Evolutionary conservation across 1,140 invertebrate genomes (phyloP).

Genomic region (Drosophila mauritiana): DNA sequence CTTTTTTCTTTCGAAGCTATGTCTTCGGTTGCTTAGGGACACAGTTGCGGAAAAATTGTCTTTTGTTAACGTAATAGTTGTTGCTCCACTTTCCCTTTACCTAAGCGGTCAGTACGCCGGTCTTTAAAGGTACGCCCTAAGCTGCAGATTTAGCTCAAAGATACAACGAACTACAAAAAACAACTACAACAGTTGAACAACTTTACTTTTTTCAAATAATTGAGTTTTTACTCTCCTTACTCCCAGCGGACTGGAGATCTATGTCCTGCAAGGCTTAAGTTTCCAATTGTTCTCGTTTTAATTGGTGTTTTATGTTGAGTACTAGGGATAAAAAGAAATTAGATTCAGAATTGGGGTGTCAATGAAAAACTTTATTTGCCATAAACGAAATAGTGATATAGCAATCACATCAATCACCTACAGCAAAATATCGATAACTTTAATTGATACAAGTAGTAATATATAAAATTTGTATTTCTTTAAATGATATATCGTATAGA

Average conservation of each 20-base stretch:
- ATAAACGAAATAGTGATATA: slow-evolving; percentile 4
- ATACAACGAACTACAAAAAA: neutral
- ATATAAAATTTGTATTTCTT: too few species aligned
- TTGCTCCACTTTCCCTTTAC: slow-evolving; percentile 39
- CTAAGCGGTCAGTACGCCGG: slow-evolving; percentile 11
- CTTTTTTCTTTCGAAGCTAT: too few species aligned
- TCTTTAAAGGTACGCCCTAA: slow-evolving; percentile 10
- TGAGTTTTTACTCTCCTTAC: slow-evolving; percentile 59
- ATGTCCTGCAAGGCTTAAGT: neutral
- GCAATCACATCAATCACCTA: slow-evolving; percentile 5
- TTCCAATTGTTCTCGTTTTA: slow-evolving; percentile 55
- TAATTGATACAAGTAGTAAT: too few species aligned
- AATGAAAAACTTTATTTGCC: slow-evolving; percentile 15
- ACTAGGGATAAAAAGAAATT: neutral
- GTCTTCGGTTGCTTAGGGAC: neutral
- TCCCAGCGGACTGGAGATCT: slow-evolving; percentile 1
- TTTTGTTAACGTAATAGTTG: slow-evolving; percentile 30
- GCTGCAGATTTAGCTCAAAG: slow-evolving; percentile 21
- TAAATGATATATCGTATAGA: too few species aligned
- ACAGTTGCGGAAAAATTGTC: slow-evolving; percentile 22
- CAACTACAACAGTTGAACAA: neutral
- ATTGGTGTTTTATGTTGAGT: slow-evolving; percentile 48
- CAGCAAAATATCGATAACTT: neutral
- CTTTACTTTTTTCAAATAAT: too few species aligned
- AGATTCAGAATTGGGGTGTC: neutral